phyloP scores from a whole-genome alignment of 2,888 invertebrate species.

The Amphipoea oculea region DNA sequence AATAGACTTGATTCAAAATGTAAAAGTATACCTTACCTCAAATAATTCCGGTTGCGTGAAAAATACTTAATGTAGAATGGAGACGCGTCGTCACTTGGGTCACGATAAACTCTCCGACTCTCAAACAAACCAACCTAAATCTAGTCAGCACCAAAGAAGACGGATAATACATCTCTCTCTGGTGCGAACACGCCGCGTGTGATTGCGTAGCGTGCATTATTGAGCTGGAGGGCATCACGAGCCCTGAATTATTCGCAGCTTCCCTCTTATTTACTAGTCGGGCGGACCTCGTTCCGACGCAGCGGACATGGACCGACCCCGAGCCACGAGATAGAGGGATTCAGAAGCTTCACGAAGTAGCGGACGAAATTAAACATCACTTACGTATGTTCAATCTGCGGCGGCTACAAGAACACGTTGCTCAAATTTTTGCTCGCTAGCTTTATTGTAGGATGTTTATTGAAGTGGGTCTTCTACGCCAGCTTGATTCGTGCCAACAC shows the following conservation, averaged over 20 bases:
- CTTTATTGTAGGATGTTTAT: conserved; percentile 7
- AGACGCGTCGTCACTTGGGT: background rate
- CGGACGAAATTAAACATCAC: conserved; percentile 20
- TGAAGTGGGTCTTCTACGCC: conserved; percentile 7
- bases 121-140: background rate
- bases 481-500: conserved; percentile 12
- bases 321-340: background rate
- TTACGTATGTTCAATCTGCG: conserved; percentile 28
- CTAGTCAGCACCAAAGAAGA: conserved; percentile 29
- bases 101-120: background rate
- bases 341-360: conserved; percentile 27
- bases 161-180: conserved; percentile 28
- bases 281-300: conserved; percentile 21
- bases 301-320: conserved; percentile 7
- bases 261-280: conserved; percentile 56
- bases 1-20: background rate
- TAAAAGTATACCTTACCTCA: background rate
- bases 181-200: conserved; percentile 32
- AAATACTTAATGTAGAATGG: background rate
- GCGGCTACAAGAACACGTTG: background rate
- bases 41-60: background rate
- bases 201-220: conserved; percentile 63
- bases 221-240: conserved; percentile 58
- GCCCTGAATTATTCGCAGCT: conserved; percentile 60
- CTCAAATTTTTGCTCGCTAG: background rate